Percentiles rank a stretch among this genome's conserved stretches.
Evolutionary conservation across 2,797 vertebrate genomes (phyloP).

Genomic region (Hippopotamyrus pictus): DNA sequence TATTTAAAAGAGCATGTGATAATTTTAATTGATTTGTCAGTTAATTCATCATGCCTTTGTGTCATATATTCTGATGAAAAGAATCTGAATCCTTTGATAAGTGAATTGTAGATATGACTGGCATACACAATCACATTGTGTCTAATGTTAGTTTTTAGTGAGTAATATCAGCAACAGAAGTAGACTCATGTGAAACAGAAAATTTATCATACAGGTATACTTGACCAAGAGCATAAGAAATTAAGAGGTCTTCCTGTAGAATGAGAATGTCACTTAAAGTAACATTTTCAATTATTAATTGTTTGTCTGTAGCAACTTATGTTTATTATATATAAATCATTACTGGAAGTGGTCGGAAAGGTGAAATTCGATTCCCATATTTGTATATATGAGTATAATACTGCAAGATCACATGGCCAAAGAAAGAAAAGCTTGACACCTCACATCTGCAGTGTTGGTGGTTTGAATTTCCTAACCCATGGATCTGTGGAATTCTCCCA

Average conservation of each 20-base stretch:
- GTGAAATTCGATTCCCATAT: neutral
- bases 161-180: too few species aligned
- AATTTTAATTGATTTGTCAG: too few species aligned
- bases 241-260: neutral
- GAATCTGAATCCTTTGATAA: too few species aligned
- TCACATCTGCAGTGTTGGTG: neutral
- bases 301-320: neutral
- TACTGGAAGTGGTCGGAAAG: neutral
- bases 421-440: neutral
- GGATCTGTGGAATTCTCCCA: neutral
- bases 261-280: neutral
- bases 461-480: neutral
- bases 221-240: too few species aligned
- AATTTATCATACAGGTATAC: too few species aligned
- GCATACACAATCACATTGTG: too few species aligned
- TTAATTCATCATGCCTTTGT: too few species aligned
- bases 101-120: too few species aligned
- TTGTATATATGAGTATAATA: neutral
- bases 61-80: too few species aligned
- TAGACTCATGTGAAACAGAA: too few species aligned
- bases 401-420: neutral
- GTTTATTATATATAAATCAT: neutral
- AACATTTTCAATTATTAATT: neutral
- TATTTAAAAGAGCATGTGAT: too few species aligned
- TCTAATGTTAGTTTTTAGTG: too few species aligned